These are phyloP conservation scores for Diglossa cyanea DNA, from an alignment of 2,797 vertebrate genomes.

Conservation along the genomic window DNA sequence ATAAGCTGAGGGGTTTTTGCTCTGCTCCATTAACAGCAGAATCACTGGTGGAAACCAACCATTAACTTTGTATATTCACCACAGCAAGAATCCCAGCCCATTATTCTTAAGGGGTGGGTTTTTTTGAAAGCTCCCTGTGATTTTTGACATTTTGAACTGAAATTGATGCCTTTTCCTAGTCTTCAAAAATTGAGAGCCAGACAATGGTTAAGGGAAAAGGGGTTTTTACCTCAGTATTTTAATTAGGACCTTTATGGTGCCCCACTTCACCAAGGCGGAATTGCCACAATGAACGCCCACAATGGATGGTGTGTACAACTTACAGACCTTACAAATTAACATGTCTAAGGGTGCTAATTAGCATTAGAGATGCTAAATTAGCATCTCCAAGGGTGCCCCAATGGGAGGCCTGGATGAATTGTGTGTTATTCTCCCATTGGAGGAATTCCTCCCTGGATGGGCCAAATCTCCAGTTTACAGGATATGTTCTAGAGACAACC, in stretches of 20 bases:
- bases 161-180: not conserved
- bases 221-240: not conserved
- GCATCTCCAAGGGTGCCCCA: not conserved
- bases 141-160: conserved; percentile 53
- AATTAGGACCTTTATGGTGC: not conserved
- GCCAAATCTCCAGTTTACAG: not conserved
- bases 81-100: not conserved
- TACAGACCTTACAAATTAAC: not conserved
- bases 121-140: conserved; percentile 41
- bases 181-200: not conserved
- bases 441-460: not conserved
- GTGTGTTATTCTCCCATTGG: not conserved
- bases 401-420: not conserved
- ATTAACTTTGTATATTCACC: conserved; percentile 27
- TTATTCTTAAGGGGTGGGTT: not conserved
- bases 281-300: fast-evolving
- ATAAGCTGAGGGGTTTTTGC: not conserved
- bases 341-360: not conserved
- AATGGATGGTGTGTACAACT: fast-evolving
- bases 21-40: conserved; percentile 59
- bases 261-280: not conserved
- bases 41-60: conserved; percentile 64
- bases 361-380: not conserved
- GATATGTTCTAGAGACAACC: not conserved
- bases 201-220: not conserved